phyloP scores from a whole-genome alignment of 2,797 vertebrate species.

The Delichon dasypus region DNA sequence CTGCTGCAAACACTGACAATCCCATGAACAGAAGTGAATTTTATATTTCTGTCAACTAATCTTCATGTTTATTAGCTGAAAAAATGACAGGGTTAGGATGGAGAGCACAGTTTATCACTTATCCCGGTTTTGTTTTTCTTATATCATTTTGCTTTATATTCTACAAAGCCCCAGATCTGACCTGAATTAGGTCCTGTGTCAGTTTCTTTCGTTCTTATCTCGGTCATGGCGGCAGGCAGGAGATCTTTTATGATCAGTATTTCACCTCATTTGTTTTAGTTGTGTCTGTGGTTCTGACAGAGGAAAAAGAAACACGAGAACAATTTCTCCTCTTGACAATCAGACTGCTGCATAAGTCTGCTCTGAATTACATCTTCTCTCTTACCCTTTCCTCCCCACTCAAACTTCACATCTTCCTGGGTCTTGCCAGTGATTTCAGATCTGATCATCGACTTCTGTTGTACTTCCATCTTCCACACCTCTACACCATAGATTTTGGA shows the following conservation, averaged over 20 bases:
- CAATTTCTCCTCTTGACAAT: neutral
- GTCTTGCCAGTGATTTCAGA: neutral
- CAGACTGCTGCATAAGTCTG: neutral
- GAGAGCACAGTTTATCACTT: neutral
- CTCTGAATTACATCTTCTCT: neutral
- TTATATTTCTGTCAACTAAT: slow-evolving; percentile 13
- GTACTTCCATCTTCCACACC: neutral
- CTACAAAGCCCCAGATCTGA: neutral
- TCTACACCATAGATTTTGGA: neutral
- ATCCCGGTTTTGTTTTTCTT: neutral
- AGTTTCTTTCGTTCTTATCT: neutral
- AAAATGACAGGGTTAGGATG: neutral
- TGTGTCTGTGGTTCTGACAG: neutral
- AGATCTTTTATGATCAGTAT: neutral
- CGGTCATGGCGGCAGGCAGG: neutral
- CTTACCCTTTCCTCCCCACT: neutral
- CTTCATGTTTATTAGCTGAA: neutral
- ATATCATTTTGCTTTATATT: neutral
- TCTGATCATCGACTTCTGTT: neutral
- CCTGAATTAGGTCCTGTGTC: neutral
- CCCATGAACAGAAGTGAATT: neutral
- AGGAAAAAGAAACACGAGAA: neutral
- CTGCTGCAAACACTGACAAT: neutral
- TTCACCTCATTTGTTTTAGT: neutral
- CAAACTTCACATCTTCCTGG: neutral